Evolutionary conservation across 1,140 invertebrate species (phyloP).

Genomic region (Pseudomyrmex gracilis): DNA sequence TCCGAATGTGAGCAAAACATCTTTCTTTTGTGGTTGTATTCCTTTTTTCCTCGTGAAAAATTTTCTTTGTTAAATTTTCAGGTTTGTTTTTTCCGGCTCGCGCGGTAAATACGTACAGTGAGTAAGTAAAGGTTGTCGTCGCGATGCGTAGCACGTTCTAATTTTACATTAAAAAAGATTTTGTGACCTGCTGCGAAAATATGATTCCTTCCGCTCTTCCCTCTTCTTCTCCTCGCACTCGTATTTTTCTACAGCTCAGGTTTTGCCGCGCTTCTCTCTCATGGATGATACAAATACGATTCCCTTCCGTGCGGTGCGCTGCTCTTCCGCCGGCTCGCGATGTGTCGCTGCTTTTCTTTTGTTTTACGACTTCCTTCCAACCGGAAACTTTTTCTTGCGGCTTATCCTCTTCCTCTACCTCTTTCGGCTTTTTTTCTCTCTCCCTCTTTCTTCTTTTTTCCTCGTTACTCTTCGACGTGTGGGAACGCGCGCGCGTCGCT

Average conservation of each 20-base stretch:
- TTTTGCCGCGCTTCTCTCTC: neutral
- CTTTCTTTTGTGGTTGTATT: neutral
- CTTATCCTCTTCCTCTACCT: neutral
- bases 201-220: slow-evolving; percentile 16
- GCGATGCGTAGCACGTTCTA: slow-evolving; percentile 27
- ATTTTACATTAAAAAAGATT: slow-evolving; percentile 43
- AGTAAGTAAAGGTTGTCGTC: neutral
- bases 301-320: slow-evolving; percentile 4
- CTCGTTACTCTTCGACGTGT: slow-evolving; percentile 28
- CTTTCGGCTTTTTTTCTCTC: neutral
- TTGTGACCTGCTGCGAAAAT: slow-evolving; percentile 52
- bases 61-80: slow-evolving; percentile 21
- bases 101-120: slow-evolving; percentile 17
- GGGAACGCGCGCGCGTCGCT: slow-evolving; percentile 19
- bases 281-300: slow-evolving; percentile 50
- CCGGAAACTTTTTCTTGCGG: slow-evolving; percentile 50
- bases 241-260: neutral
- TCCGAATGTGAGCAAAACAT: slow-evolving; percentile 16
- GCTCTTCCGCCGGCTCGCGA: slow-evolving; percentile 23
- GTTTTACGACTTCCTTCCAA: slow-evolving; percentile 57
- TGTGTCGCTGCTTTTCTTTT: neutral
- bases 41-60: no score
- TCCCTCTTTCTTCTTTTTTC: no score
- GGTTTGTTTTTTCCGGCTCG: neutral
- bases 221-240: neutral